Evolutionary conservation across 1,140 invertebrate genomes (phyloP).

Genomic region (Plectrocnemia conspersa): DNA sequence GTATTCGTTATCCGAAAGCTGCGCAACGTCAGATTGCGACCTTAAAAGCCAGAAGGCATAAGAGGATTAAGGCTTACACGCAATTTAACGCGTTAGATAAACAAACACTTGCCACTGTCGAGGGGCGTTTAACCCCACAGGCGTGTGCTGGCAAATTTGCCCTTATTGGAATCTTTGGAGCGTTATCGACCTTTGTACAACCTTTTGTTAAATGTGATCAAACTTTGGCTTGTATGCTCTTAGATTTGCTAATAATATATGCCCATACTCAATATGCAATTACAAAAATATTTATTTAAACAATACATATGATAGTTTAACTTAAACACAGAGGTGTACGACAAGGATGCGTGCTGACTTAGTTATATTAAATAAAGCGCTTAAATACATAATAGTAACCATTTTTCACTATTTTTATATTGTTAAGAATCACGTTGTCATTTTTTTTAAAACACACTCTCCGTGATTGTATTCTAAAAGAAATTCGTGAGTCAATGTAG

Average conservation of each 20-base stretch:
- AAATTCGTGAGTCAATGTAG: too few relatives aligned
- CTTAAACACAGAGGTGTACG: too few relatives aligned
- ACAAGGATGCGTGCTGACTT: too few relatives aligned
- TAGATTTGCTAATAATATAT: neutral
- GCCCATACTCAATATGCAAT: neutral
- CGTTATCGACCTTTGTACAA: neutral
- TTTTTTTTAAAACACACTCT: too few relatives aligned
- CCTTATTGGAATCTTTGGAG: slow-evolving; percentile 2
- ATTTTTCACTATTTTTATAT: too few relatives aligned
- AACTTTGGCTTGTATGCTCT: slow-evolving; percentile 9
- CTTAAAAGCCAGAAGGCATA: slow-evolving; percentile 30
- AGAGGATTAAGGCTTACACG: slow-evolving; percentile 29
- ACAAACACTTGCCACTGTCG: slow-evolving; percentile 10
- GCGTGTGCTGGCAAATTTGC: neutral
- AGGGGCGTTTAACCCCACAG: neutral
- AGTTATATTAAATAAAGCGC: too few relatives aligned
- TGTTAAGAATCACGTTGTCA: too few relatives aligned
- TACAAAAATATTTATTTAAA: neutral
- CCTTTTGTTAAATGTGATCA: slow-evolving; percentile 6
- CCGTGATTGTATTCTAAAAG: too few relatives aligned
- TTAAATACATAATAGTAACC: too few relatives aligned
- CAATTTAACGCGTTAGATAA: slow-evolving; percentile 28
- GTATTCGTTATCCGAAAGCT: too few relatives aligned
- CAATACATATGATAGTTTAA: too few relatives aligned
- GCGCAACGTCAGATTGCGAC: slow-evolving; percentile 21